Evolutionary conservation across 2,888 invertebrate genomes (phyloP).

Genomic region (Nowickia ferox): DNA sequence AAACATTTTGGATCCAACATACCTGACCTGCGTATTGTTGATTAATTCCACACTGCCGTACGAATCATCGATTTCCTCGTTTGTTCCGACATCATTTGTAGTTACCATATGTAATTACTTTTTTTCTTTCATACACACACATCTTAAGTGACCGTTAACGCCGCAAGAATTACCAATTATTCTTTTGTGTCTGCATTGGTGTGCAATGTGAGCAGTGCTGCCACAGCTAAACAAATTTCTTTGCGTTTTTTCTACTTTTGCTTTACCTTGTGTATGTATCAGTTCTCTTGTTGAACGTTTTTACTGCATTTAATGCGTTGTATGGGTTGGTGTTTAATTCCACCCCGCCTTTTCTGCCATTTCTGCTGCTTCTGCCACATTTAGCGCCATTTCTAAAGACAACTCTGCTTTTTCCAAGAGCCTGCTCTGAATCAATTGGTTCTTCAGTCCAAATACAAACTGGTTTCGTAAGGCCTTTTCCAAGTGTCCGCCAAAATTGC

Average conservation of each 20-base stretch:
- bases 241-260: conserved; percentile 22
- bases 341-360: too few relatives aligned
- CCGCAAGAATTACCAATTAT: conserved; percentile 53
- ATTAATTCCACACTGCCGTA: conserved; percentile 10
- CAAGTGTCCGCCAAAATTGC: too few relatives aligned
- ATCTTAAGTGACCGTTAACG: conserved; percentile 46
- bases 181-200: too few relatives aligned
- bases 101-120: conserved; percentile 42
- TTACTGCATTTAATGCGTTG: conserved; percentile 37
- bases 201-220: conserved; percentile 34
- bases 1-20: conserved; percentile 46
- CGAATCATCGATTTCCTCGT: conserved; percentile 27
- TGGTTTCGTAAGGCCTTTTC: too few relatives aligned
- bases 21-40: conserved; percentile 1
- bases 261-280: not conserved
- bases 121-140: conserved; percentile 50
- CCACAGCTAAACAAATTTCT: conserved; percentile 39
- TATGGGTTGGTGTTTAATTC: conserved; percentile 41
- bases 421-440: too few relatives aligned
- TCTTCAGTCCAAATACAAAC: too few relatives aligned
- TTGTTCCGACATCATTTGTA: not conserved
- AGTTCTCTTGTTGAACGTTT: not conserved
- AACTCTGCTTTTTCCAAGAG: too few relatives aligned
- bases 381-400: too few relatives aligned
- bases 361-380: too few relatives aligned